phyloP scores from a whole-genome alignment of 2,113 vertebrate species.

The Dicerorhinus sumatrensis region DNA sequence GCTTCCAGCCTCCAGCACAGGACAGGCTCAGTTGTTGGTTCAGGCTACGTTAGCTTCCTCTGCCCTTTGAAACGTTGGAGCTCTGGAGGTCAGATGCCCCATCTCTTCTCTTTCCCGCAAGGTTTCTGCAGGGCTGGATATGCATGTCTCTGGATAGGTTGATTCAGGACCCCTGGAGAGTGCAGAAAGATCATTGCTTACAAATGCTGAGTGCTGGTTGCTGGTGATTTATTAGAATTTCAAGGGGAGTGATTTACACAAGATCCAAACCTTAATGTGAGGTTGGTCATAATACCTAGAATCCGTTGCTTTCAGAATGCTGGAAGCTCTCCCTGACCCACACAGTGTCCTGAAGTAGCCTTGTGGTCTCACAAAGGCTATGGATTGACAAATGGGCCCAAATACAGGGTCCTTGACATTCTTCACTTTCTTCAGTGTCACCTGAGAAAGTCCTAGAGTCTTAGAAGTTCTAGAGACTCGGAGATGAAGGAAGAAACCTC shows the following conservation, averaged over 20 bases:
- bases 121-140: background rate
- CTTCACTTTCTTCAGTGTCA: conserved; percentile 50
- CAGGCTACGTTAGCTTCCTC: background rate
- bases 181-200: background rate
- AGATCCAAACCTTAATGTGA: conserved; percentile 12
- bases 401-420: conserved; percentile 51
- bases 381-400: conserved; percentile 12
- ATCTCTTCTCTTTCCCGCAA: background rate
- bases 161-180: background rate
- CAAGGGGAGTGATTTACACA: conserved; percentile 45
- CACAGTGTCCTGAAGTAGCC: conserved; percentile 32
- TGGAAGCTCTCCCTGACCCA: conserved; percentile 49
- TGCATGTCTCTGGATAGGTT: background rate
- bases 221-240: conserved; percentile 57
- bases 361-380: conserved; percentile 39
- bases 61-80: background rate
- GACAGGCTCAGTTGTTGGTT: background rate
- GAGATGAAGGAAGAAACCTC: background rate
- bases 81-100: background rate
- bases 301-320: conserved; percentile 33
- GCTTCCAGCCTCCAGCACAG: background rate
- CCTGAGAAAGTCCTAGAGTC: conserved; percentile 18
- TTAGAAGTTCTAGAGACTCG: conserved; percentile 35
- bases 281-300: conserved; percentile 1
- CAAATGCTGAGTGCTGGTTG: conserved; percentile 35